Conservation (phyloP, 2,888 invertebrate species). For the Apodemia mormo region DNA sequence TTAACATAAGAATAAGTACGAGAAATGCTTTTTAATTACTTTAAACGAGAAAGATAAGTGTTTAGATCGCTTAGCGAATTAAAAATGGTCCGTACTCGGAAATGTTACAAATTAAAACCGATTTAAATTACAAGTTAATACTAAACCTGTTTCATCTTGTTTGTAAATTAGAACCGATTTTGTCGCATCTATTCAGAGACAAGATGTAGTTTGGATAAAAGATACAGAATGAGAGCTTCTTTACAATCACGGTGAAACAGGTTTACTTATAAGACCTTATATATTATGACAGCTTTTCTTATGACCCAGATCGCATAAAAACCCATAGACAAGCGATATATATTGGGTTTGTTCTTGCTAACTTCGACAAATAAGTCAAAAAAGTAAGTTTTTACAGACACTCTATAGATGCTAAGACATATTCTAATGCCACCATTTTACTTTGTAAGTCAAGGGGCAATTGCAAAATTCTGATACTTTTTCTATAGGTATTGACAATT, state of each 20-base stretch:
- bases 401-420: no score
- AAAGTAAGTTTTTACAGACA: no score
- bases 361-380: no score
- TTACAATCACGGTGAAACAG: neutral
- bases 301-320: neutral
- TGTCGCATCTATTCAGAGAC: no score
- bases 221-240: neutral
- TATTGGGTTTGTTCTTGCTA: no score
- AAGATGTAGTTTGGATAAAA: neutral
- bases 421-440: no score
- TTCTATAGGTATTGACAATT: no score
- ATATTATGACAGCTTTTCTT: neutral
- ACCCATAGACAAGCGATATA: neutral
- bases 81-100: neutral
- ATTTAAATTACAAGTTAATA: neutral
- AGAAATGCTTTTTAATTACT: neutral
- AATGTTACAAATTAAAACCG: neutral
- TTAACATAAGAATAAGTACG: neutral
- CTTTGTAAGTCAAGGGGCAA: no score
- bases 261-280: neutral
- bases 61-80: neutral
- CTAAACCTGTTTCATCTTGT: neutral
- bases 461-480: no score
- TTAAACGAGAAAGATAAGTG: neutral
- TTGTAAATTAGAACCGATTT: neutral